Evolutionary conservation across 2,113 vertebrate species (phyloP).

Genomic region (Arenaria interpres): DNA sequence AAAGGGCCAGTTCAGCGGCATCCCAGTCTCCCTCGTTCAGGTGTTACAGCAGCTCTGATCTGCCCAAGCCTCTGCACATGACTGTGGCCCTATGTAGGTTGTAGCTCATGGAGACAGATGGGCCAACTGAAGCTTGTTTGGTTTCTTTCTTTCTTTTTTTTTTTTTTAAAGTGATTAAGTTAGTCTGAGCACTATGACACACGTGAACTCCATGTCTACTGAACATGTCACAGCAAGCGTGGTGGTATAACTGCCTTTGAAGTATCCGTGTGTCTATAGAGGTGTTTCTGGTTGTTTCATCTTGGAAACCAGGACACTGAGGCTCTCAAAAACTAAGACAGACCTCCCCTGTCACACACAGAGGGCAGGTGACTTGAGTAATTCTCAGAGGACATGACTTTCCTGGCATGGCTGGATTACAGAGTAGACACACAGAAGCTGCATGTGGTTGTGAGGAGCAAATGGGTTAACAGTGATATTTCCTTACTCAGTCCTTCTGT

Average conservation of each 20-base stretch:
- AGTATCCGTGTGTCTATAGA: neutral
- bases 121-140: neutral
- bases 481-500: neutral
- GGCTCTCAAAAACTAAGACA: neutral
- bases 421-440: neutral
- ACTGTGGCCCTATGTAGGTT: neutral
- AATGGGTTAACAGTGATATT: neutral
- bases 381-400: neutral
- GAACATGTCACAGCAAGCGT: neutral
- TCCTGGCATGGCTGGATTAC: neutral
- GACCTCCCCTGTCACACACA: neutral
- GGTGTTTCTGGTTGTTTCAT: neutral
- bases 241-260: neutral
- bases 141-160: neutral
- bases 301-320: neutral
- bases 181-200: neutral
- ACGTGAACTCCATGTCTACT: neutral
- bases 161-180: neutral
- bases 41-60: neutral
- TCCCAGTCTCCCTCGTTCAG: neutral
- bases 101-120: neutral
- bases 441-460: neutral
- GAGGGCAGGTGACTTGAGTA: neutral
- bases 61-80: neutral
- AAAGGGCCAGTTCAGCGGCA: neutral